These are phyloP conservation scores for Aplysina aerophoba DNA, from an alignment of 37 sponge, comb jelly and placozoan genomes.

Conservation along the genomic window DNA sequence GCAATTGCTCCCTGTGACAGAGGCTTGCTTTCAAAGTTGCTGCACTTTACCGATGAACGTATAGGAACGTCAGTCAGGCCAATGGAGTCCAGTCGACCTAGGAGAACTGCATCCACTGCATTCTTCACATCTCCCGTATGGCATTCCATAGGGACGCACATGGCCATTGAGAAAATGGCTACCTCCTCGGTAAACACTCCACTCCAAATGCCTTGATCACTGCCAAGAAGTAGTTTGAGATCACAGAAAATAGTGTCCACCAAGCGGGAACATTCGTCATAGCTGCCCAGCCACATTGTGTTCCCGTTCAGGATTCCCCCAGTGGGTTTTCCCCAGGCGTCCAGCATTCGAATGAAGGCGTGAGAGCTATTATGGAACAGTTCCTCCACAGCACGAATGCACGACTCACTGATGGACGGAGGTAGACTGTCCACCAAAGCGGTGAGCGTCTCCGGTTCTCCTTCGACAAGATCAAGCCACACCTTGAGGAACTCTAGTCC, in stretches of 20 bases:
- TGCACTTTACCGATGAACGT: slow-evolving; percentile 14
- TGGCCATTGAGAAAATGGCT: background rate
- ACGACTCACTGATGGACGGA: too few relatives aligned
- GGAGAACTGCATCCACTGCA: background rate
- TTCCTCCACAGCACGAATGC: too few relatives aligned
- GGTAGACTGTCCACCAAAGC: too few relatives aligned
- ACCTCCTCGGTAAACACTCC: background rate
- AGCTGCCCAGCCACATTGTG: slow-evolving; percentile 39
- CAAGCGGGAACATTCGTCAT: slow-evolving; percentile 66
- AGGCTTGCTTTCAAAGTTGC: background rate
- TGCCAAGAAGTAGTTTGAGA: background rate
- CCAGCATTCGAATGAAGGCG: background rate
- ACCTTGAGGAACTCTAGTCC: too few relatives aligned
- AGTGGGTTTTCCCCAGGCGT: slow-evolving; percentile 45
- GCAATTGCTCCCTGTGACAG: slow-evolving; percentile 53
- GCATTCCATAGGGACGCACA: slow-evolving; percentile 51
- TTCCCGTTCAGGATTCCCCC: slow-evolving; percentile 64
- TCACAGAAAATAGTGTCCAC: slow-evolving; percentile 47
- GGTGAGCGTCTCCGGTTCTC: too few relatives aligned
- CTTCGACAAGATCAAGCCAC: too few relatives aligned
- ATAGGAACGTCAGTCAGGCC: slow-evolving; percentile 66
- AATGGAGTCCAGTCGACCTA: slow-evolving; percentile 1
- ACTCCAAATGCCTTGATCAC: background rate
- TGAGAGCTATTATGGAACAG: too few relatives aligned
- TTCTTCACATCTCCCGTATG: background rate